Evolutionary conservation across 2,888 invertebrate genomes (phyloP), one percentile per base, ranked within the genome.

Genomic region (Lomographa bimaculata): DNA sequence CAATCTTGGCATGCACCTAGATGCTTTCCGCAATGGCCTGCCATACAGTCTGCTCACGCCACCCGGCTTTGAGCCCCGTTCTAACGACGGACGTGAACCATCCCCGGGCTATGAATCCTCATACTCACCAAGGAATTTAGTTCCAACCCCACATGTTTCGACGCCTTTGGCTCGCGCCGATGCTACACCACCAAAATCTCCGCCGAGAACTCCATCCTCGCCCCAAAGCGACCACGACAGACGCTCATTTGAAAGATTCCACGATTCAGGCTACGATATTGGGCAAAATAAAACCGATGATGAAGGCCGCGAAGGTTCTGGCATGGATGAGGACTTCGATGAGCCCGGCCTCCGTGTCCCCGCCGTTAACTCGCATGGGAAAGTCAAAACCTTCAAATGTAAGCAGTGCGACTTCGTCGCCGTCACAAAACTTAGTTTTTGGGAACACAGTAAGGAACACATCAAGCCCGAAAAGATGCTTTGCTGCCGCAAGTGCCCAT

Each of bases 381-480:
- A 96, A 89, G 92, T 95, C 7, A 98, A 98, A 81, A 93, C 94
- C 0, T 95, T 96, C 79, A 94, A 95, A 66, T 99, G 99, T 86
- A 98, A 98, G 70, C 96, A 97, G 55, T 99, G 99, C 71, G 93
- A 93, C 33, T 95, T 94, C 58, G 91, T 95, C 0, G 94, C 97
- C 0, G 92, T 94, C 6, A 96, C 96, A 2, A 99, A 99, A 81
- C 89, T 95, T 7, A 96, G 96, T 37, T 98, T 96, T 71, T 99
- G 99, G 98, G 93, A 94, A 20, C 99, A 99, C 75, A 93, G 93
- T 10, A 93, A 94, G 36, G 91, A 91, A 8, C 99, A 99, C 85
- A 98, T 99, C 64, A 97, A 97, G 63, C 93, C 94, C 0, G 98
- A 99, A 59, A 98, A 98, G 71, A 91, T 96, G 58, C 89, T 99